Base-by-base conservation (phyloP, 2,888 invertebrate genomes). In the Dicyrtomina minuta region DNA sequence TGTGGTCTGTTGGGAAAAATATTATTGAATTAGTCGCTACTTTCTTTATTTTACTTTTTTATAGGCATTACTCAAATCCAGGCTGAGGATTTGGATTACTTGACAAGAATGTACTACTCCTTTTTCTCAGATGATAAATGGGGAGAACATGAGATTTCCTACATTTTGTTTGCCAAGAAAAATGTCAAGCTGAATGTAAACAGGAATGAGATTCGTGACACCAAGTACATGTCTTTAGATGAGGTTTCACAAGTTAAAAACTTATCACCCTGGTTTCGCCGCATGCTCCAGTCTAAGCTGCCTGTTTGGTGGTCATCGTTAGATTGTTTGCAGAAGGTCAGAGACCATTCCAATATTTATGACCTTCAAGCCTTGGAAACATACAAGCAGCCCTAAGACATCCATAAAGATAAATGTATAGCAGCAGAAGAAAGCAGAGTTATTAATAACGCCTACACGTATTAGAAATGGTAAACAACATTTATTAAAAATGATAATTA, bases 131-230 rank as follows among this genome's bases (percentile, higher is more conserved):
- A 80, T 56, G 78, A 66, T 5, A 79, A 77, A 33, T 99, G 93
- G 93, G 98, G 97, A 8, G 99, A 99, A 83, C 95, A 97, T 81
- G 99, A 99, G 84, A 91, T 99, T 76, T 98, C 98, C 83, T 96
- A 99, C 83, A 90, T 97, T 66, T 84, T 98, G 6, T 89, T 98
- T 82, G 83, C 93, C 59, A 89, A 91, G 80, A 88, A 88, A 79
- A 90, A 96, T 80, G 87, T 92, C 10, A 87, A 88, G 43, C 81
- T 94, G 3, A 87, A 90, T 60, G 90, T 92, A 0, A 98, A 98
- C 83, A 85, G 88, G 0, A 90, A 95, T 80, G 99, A 99, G 85
- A 91, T 99, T 24, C 90, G 90, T 49, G 10, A 12, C 17, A n/a
- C 20, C 17, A 66, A 59, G 44, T 59, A 46, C 17, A 27, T 66